Conservation (phyloP, 2,797 vertebrate species). For the Pseudochromis fuscus region DNA sequence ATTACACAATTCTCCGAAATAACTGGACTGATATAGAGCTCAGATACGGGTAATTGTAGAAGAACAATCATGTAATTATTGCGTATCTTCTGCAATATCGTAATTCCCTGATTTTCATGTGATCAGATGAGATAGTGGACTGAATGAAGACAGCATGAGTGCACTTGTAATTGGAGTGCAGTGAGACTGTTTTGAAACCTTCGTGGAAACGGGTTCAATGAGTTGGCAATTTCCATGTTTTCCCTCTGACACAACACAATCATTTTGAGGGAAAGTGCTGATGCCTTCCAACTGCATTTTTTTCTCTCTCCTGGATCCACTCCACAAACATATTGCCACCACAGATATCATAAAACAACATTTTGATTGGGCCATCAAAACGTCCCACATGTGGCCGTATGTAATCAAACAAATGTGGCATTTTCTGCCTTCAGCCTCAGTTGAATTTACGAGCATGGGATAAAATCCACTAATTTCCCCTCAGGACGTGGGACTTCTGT, state of each 20-base stretch:
- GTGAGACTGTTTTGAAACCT: constrained; percentile 43
- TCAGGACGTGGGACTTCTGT: constrained; percentile 52
- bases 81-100: constrained; percentile 31
- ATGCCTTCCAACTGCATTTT: constrained; percentile 58
- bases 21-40: constrained; percentile 47
- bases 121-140: constrained; percentile 9
- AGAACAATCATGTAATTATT: constrained; percentile 71
- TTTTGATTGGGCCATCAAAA: constrained; percentile 63
- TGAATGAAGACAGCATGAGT: constrained; percentile 35
- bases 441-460: constrained; percentile 65
- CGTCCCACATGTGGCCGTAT: constrained; percentile 50
- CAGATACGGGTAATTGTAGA: constrained; percentile 58
- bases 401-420: constrained; percentile 64
- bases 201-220: constrained; percentile 43
- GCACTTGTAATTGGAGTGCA: constrained; percentile 37
- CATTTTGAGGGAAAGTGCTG: constrained; percentile 51
- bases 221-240: constrained; percentile 62
- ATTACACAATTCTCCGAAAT: constrained; percentile 61
- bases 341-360: constrained; percentile 67
- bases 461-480: constrained; percentile 61
- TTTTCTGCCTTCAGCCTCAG: constrained; percentile 45
- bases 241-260: constrained; percentile 62
- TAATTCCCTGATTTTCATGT: constrained; percentile 2
- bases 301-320: constrained; percentile 36
- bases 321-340: constrained; percentile 63